These are phyloP conservation scores for Drosophila nigromelanica DNA, from an alignment of 1,140 invertebrate species.

Conservation along the genomic window DNA sequence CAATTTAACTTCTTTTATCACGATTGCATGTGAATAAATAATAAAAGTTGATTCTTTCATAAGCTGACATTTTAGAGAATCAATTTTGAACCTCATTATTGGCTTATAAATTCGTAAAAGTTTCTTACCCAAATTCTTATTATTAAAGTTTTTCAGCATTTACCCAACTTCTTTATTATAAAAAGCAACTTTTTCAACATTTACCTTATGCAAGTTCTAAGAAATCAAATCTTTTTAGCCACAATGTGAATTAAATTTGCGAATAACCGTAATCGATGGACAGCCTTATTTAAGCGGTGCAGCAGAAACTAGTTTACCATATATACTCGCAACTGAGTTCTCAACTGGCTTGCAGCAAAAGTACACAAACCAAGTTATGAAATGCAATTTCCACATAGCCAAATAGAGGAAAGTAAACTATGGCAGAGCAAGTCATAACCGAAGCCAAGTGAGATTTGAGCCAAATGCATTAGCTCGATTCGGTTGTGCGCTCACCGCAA, in stretches of 20 bases:
- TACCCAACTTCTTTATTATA: too few species aligned
- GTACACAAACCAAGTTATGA: constrained; percentile 62
- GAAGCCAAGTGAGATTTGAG: constrained; percentile 50
- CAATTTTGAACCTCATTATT: too few species aligned
- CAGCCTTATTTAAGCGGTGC: constrained; percentile 16
- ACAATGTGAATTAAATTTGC: background rate
- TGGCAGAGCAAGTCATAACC: constrained; percentile 33
- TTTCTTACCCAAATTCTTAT: too few species aligned
- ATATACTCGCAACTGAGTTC: constrained; percentile 22
- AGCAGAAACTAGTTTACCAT: constrained; percentile 7
- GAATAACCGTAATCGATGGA: constrained; percentile 14
- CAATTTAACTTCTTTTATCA: too few species aligned
- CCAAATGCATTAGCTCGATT: constrained; percentile 74
- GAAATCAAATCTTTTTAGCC: too few species aligned
- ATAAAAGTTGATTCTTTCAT: too few species aligned
- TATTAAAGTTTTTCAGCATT: too few species aligned
- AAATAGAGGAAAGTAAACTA: constrained; percentile 41
- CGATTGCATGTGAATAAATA: too few species aligned
- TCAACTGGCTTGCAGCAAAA: constrained; percentile 39
- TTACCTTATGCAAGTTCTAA: too few species aligned
- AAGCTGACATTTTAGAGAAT: too few species aligned
- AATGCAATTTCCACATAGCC: constrained; percentile 67
- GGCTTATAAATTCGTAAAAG: too few species aligned
- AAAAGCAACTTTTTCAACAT: too few species aligned
- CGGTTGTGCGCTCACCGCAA: constrained; percentile 71